Evolutionary conservation across 2,888 invertebrate genomes (phyloP), one percentile per base, ranked within the genome.

Genomic region (Tipula unca): DNA sequence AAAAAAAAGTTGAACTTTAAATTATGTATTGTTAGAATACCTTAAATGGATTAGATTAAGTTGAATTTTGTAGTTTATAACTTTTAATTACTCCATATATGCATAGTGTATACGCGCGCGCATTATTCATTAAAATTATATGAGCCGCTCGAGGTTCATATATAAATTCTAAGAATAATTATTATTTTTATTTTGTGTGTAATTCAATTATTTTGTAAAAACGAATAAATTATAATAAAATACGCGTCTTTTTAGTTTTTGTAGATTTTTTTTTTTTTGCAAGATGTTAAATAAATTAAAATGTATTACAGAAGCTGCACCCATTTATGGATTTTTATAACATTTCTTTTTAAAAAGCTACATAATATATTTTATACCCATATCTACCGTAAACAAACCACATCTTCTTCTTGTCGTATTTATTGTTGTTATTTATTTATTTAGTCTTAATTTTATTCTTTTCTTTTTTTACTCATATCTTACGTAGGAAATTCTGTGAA

Each of bases 231-330:
- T 69, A 69, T 69, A 69, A 69, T 69, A 69, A 17, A 17, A 69
- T 54, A 17, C 17, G 48, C 48, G 17, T 54, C 39, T 39, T 39
- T 36, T 35, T 39, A 39, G 13, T 6, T 39, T 39, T 39, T 39
- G 39, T 42, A n/a, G 8, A 10, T 36, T 36, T 13, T 39, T 39
- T 5, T 39, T 48, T 14, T 14, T n/a, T n/a, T 48, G n/a, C 48
- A 69, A 69, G 8, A 20, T 25, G 69, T 69, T 20, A 69, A 69
- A 69, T 69, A 69, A 69, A 69, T 69, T 69, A 69, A 69, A 69
- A 69, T 69, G 69, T 69, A 69, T 69, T 69, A 69, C 69, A 69
- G 69, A 69, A 69, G 69, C 69, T 69, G 69, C 69, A 69, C 69
- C 69, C 69, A 69, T 69, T 69, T 69, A 69, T 69, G 69, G 69